Base-by-base conservation (phyloP, 2,888 invertebrate genomes). In the Euplagia quadripunctaria region DNA sequence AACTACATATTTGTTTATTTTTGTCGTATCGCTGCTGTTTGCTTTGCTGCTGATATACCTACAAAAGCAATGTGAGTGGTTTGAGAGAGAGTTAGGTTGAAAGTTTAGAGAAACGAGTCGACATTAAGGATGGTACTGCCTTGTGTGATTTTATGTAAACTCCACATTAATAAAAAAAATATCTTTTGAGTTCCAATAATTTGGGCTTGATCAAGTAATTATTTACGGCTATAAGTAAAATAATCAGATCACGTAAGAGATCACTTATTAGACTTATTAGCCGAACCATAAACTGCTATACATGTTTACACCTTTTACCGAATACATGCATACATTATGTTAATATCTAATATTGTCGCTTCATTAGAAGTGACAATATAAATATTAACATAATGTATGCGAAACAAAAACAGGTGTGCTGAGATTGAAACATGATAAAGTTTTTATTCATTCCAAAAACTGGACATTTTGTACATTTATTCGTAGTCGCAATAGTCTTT, bases 371-470 rank as follows among this genome's bases (percentile, higher is more conserved):
- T 74, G 72, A 73, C 72, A 79, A 78, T 79, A 70, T 52, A 74
- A 76, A 82, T 76, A 75, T 75, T 65, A 82, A 83, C 75, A 79
- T 75, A 79, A 78, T 75, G 76, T 71, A 64, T 69, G 73, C 72
- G 64, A 73, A 80, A 76, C 79, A 79, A 46, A 58, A 61, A 82
- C 75, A 80, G 70, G 76, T 75, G 75, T 51, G 71, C 76, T 72
- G 73, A 82, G 78, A 81, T 78, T 77, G 72, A 82, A 76, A 82
- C 72, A 71, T 79, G 77, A 74, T 79, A 77, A 78, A 74, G 74
- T 75, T 79, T 80, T 77, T 82, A 82, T 82, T 70, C 69, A 79
- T 76, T 77, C 78, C 69, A 79, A 85, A 87, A 90, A 87, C 83
- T 83, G 73, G 84, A 76, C 74, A 82, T 85, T 81, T 78, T 41